Evolutionary conservation across 2,888 invertebrate species (phyloP), one percentile per base, ranked within the genome.

Genomic region (Eurytoma californica): DNA sequence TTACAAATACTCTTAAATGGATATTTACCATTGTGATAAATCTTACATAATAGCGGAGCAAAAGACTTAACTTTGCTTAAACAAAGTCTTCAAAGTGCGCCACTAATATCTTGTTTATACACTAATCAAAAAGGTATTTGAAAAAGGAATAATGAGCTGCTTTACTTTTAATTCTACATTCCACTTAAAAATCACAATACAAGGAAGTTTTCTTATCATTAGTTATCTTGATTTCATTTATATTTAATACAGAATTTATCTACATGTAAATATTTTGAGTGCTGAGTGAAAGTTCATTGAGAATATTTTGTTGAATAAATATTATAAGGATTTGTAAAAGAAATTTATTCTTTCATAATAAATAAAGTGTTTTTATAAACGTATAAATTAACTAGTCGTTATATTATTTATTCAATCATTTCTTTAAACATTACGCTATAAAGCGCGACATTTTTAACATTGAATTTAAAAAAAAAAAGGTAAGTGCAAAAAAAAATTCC

Each of bases 281-380:
- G 72, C 47, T 79, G 78, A 81, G 68, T 72, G 72, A 72, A 81
- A 73, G 69, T 66, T 72, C 24, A 78, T 78, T 73, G 55, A 61
- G 77, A 60, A 70, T 76, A 76, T 73, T 79, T 79, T 81, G 76
- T 79, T 76, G 65, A 69, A 74, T 77, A 49, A 63, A 75, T 79
- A 79, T 68, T 51, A 69, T 69, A 74, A 76, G 66, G n/a, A 72
- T 81, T 81, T 79, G 79, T 81, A 76, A 81, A 53, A 68, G 30
- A 72, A 76, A 13, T 79, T 79, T 81, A 76, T 81, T 76, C 73
- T 72, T 69, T 65, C 69, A 66, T 79, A 70, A 76, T 24, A 74
- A 77, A 80, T 72, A 68, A 80, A 74, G 51, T 75, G 72, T 78
- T 81, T 81, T 81, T 81, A 81, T 70, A 78, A 81, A 70, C 49